Conservation (phyloP, 2,113 vertebrate species). For the Melanotaenia duboulayi region DNA sequence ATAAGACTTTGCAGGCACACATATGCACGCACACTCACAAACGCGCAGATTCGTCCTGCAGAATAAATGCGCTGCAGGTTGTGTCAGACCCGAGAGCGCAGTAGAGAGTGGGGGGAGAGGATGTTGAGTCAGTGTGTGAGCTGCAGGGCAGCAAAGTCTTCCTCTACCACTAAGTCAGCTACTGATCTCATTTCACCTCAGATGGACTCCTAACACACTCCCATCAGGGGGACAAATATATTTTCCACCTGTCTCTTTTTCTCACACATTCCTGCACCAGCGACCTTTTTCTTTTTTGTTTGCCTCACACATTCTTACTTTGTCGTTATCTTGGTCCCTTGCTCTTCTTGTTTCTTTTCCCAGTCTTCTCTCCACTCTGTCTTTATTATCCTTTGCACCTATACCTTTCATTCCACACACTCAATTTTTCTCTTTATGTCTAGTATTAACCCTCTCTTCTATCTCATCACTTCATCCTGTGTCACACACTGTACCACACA, state of each 20-base stretch:
- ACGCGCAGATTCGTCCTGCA: conserved; percentile 30
- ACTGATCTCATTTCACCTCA: conserved; percentile 78
- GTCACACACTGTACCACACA: conserved; percentile 54
- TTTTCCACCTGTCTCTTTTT: conserved; percentile 62
- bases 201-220: conserved; percentile 77
- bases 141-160: conserved; percentile 76
- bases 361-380: conserved; percentile 41
- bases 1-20: conserved; percentile 48
- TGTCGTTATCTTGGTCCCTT: conserved; percentile 31
- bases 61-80: conserved; percentile 72
- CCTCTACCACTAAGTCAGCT: conserved; percentile 70
- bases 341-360: conserved; percentile 15
- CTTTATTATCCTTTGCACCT: conserved; percentile 60
- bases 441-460: conserved; percentile 56
- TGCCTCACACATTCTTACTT: conserved; percentile 27
- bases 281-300: conserved; percentile 56
- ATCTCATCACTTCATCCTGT: conserved; percentile 48
- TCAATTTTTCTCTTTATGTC: conserved; percentile 35
- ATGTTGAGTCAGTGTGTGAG: conserved; percentile 67
- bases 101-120: conserved; percentile 27
- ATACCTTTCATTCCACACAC: conserved; percentile 28
- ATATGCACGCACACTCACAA: conserved; percentile 2
- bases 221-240: conserved; percentile 71
- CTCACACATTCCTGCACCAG: conserved; percentile 53
- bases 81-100: conserved; percentile 53